Evolutionary conservation across 2,888 invertebrate genomes (phyloP).

Genomic region (Petrolisthes manimaculis): DNA sequence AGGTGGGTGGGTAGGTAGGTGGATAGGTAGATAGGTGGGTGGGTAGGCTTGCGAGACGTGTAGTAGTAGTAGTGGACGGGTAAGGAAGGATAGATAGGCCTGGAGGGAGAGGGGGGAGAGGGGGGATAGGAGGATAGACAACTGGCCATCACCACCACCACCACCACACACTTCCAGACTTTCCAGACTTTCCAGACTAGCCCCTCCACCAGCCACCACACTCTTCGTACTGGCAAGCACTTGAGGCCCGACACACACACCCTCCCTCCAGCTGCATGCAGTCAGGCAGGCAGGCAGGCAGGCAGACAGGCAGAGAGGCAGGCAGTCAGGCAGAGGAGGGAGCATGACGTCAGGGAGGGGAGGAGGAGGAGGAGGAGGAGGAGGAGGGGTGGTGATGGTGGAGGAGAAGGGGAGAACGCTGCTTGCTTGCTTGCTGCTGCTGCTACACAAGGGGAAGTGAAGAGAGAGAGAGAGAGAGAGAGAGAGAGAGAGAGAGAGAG

Average conservation of each 20-base stretch:
- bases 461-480: background rate
- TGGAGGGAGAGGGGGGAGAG: background rate
- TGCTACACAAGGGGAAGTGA: background rate
- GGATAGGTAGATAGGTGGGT: background rate
- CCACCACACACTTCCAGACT: background rate
- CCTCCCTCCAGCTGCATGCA: background rate
- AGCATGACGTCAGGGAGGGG: constrained; percentile 1
- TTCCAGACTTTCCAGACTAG: background rate
- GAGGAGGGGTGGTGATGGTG: background rate
- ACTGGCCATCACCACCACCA: background rate
- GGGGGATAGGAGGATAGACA: background rate
- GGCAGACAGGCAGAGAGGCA: background rate
- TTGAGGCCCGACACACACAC: background rate
- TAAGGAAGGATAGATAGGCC: background rate
- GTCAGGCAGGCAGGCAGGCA: background rate
- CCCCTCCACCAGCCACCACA: background rate
- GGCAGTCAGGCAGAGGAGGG: background rate
- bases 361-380: background rate
- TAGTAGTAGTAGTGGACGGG: background rate
- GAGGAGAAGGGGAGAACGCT: background rate
- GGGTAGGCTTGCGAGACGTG: background rate
- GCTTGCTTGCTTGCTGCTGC: background rate
- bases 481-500: too few relatives aligned
- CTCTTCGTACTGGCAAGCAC: constrained; percentile 10
- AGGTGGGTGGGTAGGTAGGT: background rate